Percentiles rank a stretch among this genome's conserved stretches.
Evolutionary conservation across 1,140 invertebrate genomes (phyloP).

Genomic region (Scylla paramamosain): DNA sequence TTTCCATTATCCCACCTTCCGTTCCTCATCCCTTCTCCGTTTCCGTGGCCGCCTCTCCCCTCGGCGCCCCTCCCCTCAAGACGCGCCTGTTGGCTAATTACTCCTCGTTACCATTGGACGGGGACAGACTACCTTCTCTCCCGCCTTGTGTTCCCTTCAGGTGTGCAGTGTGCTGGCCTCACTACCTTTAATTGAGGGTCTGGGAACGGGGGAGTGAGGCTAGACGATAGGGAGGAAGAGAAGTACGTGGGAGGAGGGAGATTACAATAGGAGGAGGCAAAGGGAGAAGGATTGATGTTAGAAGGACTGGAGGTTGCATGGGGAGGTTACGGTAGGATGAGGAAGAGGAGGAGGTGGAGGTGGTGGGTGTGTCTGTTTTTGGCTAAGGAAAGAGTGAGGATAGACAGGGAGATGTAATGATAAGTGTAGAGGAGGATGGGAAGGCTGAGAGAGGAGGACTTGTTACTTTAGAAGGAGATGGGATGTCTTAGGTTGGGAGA

Average conservation of each 20-base stretch:
- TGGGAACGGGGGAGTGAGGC: neutral
- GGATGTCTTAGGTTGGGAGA: neutral
- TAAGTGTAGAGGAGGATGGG: no score
- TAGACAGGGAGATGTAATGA: no score
- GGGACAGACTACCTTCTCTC: constrained; percentile 4
- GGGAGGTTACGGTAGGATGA: no score
- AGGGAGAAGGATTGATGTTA: neutral
- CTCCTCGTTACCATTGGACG: neutral
- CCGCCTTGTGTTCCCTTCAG: neutral
- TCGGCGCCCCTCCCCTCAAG: neutral
- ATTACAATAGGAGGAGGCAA: neutral
- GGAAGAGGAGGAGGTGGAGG: no score
- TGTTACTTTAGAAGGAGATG: no score
- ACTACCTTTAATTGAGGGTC: constrained; percentile 13
- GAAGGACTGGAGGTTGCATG: no score
- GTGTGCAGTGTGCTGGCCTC: neutral
- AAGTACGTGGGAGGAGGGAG: neutral
- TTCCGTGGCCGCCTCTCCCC: neutral
- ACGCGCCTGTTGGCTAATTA: neutral
- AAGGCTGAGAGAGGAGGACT: no score
- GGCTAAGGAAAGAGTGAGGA: no score
- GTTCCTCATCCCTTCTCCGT: neutral
- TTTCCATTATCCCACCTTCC: neutral
- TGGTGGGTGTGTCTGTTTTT: no score
- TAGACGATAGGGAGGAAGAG: neutral